Base-by-base conservation (phyloP, 2,888 invertebrate genomes). In the Zootermopsis nevadensis region DNA sequence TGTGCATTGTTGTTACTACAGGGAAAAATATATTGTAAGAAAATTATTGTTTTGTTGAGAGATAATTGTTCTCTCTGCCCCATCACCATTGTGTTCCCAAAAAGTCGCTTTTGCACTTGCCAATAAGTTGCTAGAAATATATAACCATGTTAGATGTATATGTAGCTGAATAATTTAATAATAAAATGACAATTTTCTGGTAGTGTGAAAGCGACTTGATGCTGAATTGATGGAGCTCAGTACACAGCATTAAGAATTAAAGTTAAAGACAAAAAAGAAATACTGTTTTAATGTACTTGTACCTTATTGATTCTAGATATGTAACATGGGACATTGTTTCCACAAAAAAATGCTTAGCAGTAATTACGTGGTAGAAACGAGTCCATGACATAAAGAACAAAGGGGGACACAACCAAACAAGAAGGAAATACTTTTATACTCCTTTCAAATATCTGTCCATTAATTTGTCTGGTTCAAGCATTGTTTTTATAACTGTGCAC, bases 151-250 rank as follows among this genome's bases (percentile, higher is more conserved):
- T 55, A 77, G 55, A 77, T 77, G 27, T 77, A 77, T 77, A 77
- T 77, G 33, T 77, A 77, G 30, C 48, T 24, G 19, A 42, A 19
- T 77, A 42, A 30, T 77, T 31, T 22, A 42, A 31, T 77, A 77
- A n/a, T 77, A 31, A 77, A 42, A 77, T 77, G 15, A 53, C 30
- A 33, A 30, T 53, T 72, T 42, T 33, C 69, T 69, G 72, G 72
- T 74, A 81, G 81, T 53, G 72, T 72, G 72, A 48, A 81, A 72
- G 81, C 55, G 72, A 72, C 81, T 81, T 81, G 30, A 66, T 67
- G 76, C 76, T 76, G 76, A 76, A 80, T 80, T 55, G 72, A 80
- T 80, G 74, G 72, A 48, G 72, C 81, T 81, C 74, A 81, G 81
- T 72, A 81, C 67, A 81, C 81, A 69, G 33, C 60, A 27, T 60